Conservation (phyloP, 2,888 invertebrate species). For the Priocnemis perturbator region DNA sequence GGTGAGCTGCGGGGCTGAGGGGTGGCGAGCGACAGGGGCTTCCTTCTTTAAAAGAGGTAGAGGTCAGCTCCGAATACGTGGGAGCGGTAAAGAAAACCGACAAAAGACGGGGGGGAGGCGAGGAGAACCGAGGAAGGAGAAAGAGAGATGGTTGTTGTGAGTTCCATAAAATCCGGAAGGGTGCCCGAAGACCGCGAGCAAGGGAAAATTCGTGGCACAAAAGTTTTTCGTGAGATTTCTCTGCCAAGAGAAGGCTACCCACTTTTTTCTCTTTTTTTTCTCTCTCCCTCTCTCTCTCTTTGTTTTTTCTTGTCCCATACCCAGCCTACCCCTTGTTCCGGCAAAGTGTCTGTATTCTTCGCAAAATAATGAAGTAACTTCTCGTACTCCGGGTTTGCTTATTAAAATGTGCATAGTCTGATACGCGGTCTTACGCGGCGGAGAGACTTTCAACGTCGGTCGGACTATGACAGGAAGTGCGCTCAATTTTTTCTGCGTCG, state of each 20-base stretch:
- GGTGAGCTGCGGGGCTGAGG: constrained; percentile 17
- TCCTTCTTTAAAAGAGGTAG: constrained; percentile 17
- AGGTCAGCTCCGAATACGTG: constrained; percentile 9
- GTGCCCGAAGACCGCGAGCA: constrained; percentile 29
- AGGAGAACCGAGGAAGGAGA: not conserved
- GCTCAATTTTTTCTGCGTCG: too few species aligned
- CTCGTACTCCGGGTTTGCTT: not conserved
- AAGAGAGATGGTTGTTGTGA: constrained; percentile 65
- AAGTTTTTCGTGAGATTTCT: constrained; percentile 56
- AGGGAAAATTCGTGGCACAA: constrained; percentile 54
- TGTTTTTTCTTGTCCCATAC: constrained; percentile 16
- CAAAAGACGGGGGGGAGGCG: constrained; percentile 1
- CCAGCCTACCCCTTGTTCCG: constrained; percentile 6
- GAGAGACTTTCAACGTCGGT: too few species aligned
- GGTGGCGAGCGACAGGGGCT: constrained; percentile 12
- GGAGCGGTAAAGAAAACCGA: constrained; percentile 14
- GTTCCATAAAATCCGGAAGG: constrained; percentile 57
- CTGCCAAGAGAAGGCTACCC: constrained; percentile 37
- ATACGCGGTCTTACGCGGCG: too few species aligned
- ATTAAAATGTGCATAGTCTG: too few species aligned
- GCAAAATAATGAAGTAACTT: constrained; percentile 32
- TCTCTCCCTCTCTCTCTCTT: too few species aligned
- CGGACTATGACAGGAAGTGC: too few species aligned
- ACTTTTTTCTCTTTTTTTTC: constrained; percentile 9
- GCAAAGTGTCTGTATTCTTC: constrained; percentile 12